Evolutionary conservation across 92 coral and sea anemone genomes (phyloP).

Genomic region (Bergia puertoricense): DNA sequence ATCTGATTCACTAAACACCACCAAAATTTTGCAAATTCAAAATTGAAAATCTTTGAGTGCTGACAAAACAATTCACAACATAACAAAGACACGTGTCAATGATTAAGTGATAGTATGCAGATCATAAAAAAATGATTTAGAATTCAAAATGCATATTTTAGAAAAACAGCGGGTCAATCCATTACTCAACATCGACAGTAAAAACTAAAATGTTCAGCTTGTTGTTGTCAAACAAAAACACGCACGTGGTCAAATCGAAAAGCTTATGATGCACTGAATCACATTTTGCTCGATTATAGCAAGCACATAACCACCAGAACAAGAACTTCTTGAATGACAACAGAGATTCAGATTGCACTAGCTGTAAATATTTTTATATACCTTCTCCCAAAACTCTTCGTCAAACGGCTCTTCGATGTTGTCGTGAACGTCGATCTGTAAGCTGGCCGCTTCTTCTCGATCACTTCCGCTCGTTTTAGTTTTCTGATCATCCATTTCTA

Average conservation of each 20-base stretch:
- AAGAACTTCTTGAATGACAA: background rate
- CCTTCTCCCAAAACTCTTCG: slow-evolving; percentile 92
- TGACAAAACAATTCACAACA: background rate
- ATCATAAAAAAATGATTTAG: background rate
- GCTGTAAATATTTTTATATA: background rate
- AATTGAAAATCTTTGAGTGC: background rate
- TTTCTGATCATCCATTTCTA: slow-evolving; percentile 72
- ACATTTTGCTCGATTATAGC: background rate
- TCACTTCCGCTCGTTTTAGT: slow-evolving; percentile 23
- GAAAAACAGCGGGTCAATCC: too few species aligned
- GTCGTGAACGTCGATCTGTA: slow-evolving; percentile 47
- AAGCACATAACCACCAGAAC: background rate
- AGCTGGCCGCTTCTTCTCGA: slow-evolving; percentile 48
- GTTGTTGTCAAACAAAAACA: background rate
- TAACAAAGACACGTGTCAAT: background rate
- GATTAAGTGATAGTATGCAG: background rate
- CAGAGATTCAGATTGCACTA: background rate
- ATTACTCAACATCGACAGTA: background rate
- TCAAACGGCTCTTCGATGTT: slow-evolving; percentile 82
- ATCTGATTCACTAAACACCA: too few species aligned
- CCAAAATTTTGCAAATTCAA: too few species aligned
- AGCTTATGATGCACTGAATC: background rate
- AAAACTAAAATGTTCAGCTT: background rate
- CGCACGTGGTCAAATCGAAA: background rate
- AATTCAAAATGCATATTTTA: too few species aligned